These are phyloP conservation scores for Aphelenchoides fujianensis DNA, from an alignment of 1,140 invertebrate genomes.

Conservation along the genomic window DNA sequence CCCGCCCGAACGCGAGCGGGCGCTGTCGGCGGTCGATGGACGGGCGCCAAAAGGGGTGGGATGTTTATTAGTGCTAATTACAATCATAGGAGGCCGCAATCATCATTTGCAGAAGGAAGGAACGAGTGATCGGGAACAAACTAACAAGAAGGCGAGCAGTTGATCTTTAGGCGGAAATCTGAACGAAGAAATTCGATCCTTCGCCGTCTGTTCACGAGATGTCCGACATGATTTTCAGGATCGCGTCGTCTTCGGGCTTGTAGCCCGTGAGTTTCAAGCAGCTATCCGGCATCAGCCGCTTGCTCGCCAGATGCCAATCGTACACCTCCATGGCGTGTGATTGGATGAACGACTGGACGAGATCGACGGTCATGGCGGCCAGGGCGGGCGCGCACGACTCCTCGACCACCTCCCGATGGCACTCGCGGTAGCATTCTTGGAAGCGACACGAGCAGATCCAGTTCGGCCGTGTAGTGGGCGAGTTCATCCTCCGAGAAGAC, in stretches of 20 bases:
- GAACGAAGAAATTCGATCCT: too few species aligned
- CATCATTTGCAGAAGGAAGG: too few species aligned
- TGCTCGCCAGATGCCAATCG: conserved; percentile 58
- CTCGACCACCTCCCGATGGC: conserved; percentile 18
- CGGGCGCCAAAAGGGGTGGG: too few species aligned
- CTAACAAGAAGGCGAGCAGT: too few species aligned
- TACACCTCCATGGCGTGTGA: conserved; percentile 59
- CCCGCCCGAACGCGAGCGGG: too few species aligned
- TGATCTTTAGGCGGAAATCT: too few species aligned
- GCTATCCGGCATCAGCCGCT: conserved; percentile 52
- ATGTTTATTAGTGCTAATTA: too few species aligned
- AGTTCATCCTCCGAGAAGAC: conserved; percentile 52
- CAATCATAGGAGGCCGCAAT: too few species aligned
- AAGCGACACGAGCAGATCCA: conserved; percentile 54
- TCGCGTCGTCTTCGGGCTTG: conserved; percentile 29
- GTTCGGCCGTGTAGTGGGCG: conserved; percentile 53
- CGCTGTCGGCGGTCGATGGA: too few species aligned
- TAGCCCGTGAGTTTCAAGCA: conserved; percentile 44
- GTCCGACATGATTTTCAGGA: conserved; percentile 32
- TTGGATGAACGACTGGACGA: conserved; percentile 51
- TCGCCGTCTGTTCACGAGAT: conserved; percentile 19
- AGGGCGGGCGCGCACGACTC: conserved; percentile 45
- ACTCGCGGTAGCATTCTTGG: conserved; percentile 53
- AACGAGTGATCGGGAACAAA: too few species aligned
- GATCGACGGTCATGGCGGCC: conserved; percentile 42